Percentiles rank a stretch among this genome's conserved stretches.
phyloP scores from a whole-genome alignment of 2,797 vertebrate genomes.

The Parauchenoglanis punctatus region DNA sequence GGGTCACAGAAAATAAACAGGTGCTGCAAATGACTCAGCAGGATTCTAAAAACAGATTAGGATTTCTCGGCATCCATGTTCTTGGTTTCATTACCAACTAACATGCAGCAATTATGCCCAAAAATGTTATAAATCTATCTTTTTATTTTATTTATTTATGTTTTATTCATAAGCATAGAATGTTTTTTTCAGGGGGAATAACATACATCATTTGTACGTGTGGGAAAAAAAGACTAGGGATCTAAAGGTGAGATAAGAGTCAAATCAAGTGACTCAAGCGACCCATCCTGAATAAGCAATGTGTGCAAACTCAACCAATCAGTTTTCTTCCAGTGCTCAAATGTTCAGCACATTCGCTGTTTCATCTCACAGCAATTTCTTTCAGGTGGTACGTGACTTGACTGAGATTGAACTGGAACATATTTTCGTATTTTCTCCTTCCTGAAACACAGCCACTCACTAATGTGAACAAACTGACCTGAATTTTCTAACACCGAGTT shows the following conservation, averaged over 20 bases:
- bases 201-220: not conserved
- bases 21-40: not conserved
- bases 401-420: slow-evolving; percentile 28
- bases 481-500: slow-evolving; percentile 2
- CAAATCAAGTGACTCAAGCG: not conserved
- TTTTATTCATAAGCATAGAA: not conserved
- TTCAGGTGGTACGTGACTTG: slow-evolving; percentile 28
- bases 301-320: not conserved
- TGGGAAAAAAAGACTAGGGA: not conserved
- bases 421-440: slow-evolving; percentile 7
- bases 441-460: not conserved
- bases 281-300: not conserved
- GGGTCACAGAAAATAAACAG: not conserved
- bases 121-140: not conserved
- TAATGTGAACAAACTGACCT: slow-evolving; percentile 13
- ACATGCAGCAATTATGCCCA: too few relatives aligned
- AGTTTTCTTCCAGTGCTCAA: not conserved
- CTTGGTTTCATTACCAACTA: not conserved
- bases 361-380: slow-evolving; percentile 15
- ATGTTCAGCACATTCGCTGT: not conserved
- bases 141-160: not conserved
- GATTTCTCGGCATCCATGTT: not conserved
- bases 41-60: not conserved
- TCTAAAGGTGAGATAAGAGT: not conserved
- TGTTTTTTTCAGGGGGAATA: not conserved